phyloP scores from a whole-genome alignment of 2,888 invertebrate genomes.

The Cerastis leucographa region DNA sequence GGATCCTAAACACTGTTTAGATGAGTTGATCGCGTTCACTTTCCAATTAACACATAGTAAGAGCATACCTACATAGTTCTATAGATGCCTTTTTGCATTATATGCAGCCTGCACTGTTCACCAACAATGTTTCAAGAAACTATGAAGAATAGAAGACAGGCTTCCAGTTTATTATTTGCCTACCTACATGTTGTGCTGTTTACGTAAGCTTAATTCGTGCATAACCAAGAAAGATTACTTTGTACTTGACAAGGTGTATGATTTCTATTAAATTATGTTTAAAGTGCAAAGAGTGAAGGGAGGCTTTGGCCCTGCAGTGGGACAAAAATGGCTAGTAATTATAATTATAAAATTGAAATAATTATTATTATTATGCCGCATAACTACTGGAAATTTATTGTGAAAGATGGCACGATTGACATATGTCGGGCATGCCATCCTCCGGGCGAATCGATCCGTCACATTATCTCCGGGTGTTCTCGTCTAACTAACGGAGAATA shows the following conservation, averaged over 20 bases:
- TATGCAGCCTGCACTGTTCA: not conserved
- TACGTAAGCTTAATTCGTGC: not conserved
- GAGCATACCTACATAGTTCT: not conserved
- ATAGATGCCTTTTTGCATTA: not conserved
- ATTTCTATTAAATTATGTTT: not conserved
- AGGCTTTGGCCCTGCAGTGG: too few species aligned
- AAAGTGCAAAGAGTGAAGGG: too few species aligned
- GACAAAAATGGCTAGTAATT: too few species aligned
- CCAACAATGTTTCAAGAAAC: not conserved
- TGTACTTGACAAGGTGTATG: not conserved
- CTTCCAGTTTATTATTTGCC: not conserved
- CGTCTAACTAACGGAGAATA: too few species aligned
- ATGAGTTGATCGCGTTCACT: not conserved
- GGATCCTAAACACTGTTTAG: too few species aligned
- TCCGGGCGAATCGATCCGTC: too few species aligned
- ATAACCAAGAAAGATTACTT: not conserved
- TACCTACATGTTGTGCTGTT: not conserved
- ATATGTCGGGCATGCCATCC: too few species aligned
- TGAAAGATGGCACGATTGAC: too few species aligned
- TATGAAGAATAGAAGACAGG: not conserved
- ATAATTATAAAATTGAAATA: too few species aligned
- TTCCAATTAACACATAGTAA: not conserved
- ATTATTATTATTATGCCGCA: too few species aligned
- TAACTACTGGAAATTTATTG: too few species aligned
- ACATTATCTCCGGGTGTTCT: too few species aligned